Conservation (phyloP, 2,888 invertebrate genomes). For the Thalpophila matura region DNA sequence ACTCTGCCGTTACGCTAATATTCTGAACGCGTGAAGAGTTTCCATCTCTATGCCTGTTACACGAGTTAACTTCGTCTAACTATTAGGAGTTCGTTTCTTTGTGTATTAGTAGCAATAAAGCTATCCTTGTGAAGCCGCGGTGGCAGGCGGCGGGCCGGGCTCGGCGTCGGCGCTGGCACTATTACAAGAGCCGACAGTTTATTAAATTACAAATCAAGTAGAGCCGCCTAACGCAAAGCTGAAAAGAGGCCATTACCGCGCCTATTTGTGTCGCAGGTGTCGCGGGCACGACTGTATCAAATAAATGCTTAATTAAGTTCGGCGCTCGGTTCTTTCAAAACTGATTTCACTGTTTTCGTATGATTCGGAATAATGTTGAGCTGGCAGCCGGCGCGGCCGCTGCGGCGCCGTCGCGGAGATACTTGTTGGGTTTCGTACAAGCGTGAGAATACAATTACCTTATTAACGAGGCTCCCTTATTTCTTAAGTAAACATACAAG, state of each 20-base stretch:
- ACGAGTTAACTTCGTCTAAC: not conserved
- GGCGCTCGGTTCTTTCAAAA: not conserved
- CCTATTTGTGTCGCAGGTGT: slow-evolving; percentile 10
- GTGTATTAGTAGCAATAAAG: not conserved
- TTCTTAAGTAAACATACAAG: slow-evolving; percentile 8
- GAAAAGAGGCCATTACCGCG: slow-evolving; percentile 9
- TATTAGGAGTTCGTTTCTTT: not conserved
- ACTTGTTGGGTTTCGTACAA: not conserved
- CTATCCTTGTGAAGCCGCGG: not conserved
- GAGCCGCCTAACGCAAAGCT: not conserved
- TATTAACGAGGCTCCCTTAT: not conserved
- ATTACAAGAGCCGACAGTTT: slow-evolving; percentile 3
- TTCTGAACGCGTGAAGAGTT: not conserved
- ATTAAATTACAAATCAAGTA: slow-evolving; percentile 18
- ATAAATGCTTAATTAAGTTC: slow-evolving; percentile 11
- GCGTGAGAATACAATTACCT: not conserved
- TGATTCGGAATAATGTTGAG: not conserved
- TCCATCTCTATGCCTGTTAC: not conserved
- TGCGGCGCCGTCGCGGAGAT: not conserved
- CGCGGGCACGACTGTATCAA: not conserved
- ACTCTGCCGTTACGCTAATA: not conserved
- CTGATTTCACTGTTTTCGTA: not conserved
- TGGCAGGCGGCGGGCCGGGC: not conserved
- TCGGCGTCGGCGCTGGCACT: no score
- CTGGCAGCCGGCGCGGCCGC: not conserved